Evolutionary conservation across 2,797 vertebrate genomes (phyloP).

Genomic region (Lepilemur septentrionalis): DNA sequence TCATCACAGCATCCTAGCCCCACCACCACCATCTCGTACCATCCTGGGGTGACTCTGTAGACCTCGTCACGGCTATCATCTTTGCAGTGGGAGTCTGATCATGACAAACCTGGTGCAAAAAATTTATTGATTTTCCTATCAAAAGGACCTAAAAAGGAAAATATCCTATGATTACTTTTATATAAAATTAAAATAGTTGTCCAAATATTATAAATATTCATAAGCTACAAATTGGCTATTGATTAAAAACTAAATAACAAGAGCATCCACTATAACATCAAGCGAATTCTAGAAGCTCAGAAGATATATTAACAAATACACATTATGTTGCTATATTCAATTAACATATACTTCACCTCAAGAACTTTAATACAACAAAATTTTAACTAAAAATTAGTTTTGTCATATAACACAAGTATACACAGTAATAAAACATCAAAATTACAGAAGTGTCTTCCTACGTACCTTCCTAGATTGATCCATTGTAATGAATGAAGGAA

Average conservation of each 20-base stretch:
- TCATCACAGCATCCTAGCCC: background rate
- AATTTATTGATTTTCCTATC: constrained; percentile 99
- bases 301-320: background rate
- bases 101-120: constrained; percentile 98
- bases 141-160: constrained; percentile 90
- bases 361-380: background rate
- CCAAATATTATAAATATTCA: background rate
- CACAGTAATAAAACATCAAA: background rate
- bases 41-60: constrained; percentile 92
- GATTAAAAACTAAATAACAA: background rate
- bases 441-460: background rate
- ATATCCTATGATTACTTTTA: background rate
- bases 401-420: background rate
- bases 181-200: background rate
- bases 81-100: constrained; percentile 94
- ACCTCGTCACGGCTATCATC: constrained; percentile 91
- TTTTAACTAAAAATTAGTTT: background rate
- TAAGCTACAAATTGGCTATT: background rate
- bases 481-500: constrained; percentile 98
- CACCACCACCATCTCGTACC: constrained; percentile 82
- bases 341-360: background rate
- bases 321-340: fast-evolving
- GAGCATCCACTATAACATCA: fast-evolving
- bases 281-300: background rate
- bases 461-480: constrained; percentile 96